Evolutionary conservation across 2,113 vertebrate genomes (phyloP).

Genomic region (Chinchilla lanigera): DNA sequence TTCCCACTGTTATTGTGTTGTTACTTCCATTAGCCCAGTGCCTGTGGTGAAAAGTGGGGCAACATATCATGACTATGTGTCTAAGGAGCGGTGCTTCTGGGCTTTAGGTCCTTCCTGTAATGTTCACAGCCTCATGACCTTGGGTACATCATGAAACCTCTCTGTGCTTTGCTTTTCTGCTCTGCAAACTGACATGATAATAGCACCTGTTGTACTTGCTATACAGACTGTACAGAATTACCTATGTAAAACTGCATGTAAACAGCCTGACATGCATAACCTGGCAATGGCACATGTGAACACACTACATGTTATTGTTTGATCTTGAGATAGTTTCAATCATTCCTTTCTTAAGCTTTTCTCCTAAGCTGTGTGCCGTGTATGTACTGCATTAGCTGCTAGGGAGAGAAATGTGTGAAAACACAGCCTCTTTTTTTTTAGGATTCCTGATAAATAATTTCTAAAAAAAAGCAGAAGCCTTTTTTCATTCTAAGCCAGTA

Average conservation of each 20-base stretch:
- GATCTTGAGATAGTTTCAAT: background rate
- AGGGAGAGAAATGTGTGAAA: background rate
- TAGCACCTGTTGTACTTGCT: background rate
- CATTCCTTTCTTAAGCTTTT: background rate
- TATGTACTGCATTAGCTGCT: background rate
- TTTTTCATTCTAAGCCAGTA: background rate
- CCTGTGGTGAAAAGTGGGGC: background rate
- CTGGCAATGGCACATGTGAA: rapidly evolving
- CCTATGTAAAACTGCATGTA: background rate
- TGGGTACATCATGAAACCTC: background rate
- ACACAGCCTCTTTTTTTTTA: background rate
- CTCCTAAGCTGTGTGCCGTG: rapidly evolving
- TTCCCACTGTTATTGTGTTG: background rate
- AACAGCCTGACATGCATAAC: too few species aligned
- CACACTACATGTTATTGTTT: rapidly evolving
- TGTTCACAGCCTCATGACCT: background rate
- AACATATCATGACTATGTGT: rapidly evolving
- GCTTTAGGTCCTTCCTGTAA: background rate
- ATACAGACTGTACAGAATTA: background rate
- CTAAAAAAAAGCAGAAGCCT: background rate
- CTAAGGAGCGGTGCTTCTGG: background rate
- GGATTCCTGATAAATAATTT: background rate
- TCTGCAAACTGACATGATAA: background rate
- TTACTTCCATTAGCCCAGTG: background rate
- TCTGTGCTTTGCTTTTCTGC: background rate